Evolutionary conservation across 2,797 vertebrate genomes (phyloP).

Genomic region (Numenius phaeopus): DNA sequence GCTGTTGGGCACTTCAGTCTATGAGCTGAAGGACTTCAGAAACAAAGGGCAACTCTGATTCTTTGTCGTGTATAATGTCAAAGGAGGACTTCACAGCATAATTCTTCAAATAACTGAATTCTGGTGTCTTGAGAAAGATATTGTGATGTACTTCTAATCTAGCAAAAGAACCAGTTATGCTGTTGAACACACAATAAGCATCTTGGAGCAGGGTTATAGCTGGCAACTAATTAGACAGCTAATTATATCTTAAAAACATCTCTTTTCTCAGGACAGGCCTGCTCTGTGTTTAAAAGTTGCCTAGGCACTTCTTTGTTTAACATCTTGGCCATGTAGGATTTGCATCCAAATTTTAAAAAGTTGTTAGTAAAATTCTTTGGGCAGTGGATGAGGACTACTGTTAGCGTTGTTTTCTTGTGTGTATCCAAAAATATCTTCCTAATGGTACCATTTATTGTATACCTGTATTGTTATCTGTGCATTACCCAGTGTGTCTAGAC

Average conservation of each 20-base stretch:
- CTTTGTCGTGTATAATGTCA: not conserved
- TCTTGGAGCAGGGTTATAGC: not conserved
- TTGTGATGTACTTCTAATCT: not conserved
- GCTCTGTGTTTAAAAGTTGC: not conserved
- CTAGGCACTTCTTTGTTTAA: not conserved
- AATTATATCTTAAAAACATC: not conserved
- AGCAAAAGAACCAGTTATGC: not conserved
- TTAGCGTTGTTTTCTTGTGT: not conserved
- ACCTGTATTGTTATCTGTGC: not conserved
- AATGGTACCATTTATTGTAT: not conserved
- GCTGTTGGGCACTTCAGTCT: not conserved
- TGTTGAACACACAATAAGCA: not conserved
- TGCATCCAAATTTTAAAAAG: not conserved
- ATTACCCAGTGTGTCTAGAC: not conserved
- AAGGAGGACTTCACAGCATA: not conserved
- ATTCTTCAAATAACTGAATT: no score
- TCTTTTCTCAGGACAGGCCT: not conserved
- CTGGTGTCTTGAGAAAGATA: not conserved
- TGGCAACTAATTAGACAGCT: not conserved
- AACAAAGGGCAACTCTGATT: not conserved
- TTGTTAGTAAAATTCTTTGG: not conserved
- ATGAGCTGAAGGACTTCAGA: not conserved
- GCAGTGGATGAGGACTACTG: not conserved
- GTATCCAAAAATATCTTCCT: not conserved
- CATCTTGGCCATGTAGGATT: not conserved